Percentiles rank a stretch among this genome's conserved stretches.
These are phyloP conservation scores for Pristionchus maxplancki DNA, from an alignment of 2,888 invertebrate genomes.

Conservation along the genomic window DNA sequence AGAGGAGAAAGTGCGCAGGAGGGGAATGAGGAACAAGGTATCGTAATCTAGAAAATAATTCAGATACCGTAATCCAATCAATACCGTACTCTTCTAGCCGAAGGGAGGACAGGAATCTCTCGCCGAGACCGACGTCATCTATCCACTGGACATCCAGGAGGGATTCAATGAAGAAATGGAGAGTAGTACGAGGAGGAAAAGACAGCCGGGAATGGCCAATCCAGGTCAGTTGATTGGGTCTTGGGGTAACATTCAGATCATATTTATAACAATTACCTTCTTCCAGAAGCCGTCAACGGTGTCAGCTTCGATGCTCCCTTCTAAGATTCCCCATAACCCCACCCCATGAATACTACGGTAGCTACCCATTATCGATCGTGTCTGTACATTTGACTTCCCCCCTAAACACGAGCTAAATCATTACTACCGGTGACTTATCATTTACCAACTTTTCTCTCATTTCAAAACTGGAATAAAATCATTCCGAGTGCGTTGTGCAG, in stretches of 20 bases:
- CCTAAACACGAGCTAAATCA: background rate
- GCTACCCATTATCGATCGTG: background rate
- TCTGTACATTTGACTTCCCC: background rate
- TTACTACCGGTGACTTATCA: background rate
- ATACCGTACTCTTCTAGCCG: background rate
- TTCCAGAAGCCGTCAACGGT: background rate
- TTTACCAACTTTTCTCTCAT: slow-evolving; percentile 39
- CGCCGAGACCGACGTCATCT: background rate
- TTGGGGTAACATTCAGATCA: too few species aligned
- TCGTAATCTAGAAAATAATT: too few species aligned
- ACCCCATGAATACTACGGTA: background rate
- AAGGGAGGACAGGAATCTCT: too few species aligned
- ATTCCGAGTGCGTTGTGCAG: slow-evolving; percentile 1
- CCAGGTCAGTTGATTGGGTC: background rate
- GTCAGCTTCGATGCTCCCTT: background rate
- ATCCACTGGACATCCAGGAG: background rate
- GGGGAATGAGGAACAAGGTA: background rate
- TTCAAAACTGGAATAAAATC: slow-evolving; percentile 27
- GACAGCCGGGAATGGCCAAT: background rate
- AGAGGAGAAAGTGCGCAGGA: background rate
- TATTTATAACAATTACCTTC: too few species aligned
- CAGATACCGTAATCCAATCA: background rate
- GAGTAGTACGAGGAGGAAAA: background rate
- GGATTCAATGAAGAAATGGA: background rate
- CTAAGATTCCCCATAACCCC: background rate